A percentile compares a stretch with the other conserved stretches of the same genome.
Conservation (phyloP, 2,888 invertebrate genomes). For the Tinea trinotella region DNA sequence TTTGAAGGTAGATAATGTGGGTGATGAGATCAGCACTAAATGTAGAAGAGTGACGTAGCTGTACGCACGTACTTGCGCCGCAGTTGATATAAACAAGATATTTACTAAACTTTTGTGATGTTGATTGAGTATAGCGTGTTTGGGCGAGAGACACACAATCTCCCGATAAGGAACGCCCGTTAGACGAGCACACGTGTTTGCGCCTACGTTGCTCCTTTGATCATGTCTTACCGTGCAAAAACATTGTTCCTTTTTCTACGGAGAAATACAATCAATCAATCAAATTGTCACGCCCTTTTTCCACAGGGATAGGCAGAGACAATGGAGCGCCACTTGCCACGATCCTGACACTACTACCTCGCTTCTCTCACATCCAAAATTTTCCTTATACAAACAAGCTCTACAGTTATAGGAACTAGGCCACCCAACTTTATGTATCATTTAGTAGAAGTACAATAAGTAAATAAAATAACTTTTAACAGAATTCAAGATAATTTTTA, state of each 20-base stretch:
- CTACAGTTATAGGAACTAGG: too few relatives aligned
- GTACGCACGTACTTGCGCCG: not conserved
- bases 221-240: not conserved
- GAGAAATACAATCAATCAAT: too few relatives aligned
- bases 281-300: too few relatives aligned
- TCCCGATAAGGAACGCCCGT: slow-evolving; percentile 42
- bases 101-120: not conserved
- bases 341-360: too few relatives aligned
- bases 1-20: slow-evolving; percentile 18
- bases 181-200: slow-evolving; percentile 50
- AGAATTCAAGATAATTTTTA: not conserved
- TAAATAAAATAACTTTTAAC: too few relatives aligned
- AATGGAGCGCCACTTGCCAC: too few relatives aligned
- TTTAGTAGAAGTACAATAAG: too few relatives aligned
- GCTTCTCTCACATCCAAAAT: too few relatives aligned
- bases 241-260: too few relatives aligned
- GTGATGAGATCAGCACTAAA: slow-evolving; percentile 65
- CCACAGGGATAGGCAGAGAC: too few relatives aligned
- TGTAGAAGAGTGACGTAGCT: slow-evolving; percentile 51
- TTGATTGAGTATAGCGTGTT: slow-evolving; percentile 9
- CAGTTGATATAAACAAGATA: not conserved
- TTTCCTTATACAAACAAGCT: too few relatives aligned
- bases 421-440: too few relatives aligned
- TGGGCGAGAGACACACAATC: not conserved
- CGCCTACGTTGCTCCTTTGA: slow-evolving; percentile 31